Conservation (phyloP, 2,888 invertebrate species). For the Caenorhabditis auriculariae region DNA sequence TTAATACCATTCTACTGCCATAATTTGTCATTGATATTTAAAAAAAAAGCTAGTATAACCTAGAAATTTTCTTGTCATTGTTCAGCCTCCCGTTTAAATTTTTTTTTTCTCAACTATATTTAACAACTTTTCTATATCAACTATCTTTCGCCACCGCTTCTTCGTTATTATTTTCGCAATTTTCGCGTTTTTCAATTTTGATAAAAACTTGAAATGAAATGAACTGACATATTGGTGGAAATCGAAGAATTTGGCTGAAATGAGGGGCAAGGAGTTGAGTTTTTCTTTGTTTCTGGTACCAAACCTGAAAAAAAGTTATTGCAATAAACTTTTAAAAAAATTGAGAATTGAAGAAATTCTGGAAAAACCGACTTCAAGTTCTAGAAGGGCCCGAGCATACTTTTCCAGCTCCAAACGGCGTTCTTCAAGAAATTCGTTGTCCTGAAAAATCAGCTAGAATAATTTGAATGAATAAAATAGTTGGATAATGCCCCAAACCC, state of each 20-base stretch:
- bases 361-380: slow-evolving; percentile 47
- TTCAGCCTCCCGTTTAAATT: no score
- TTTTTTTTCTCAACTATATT: no score
- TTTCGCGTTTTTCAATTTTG: slow-evolving; percentile 5
- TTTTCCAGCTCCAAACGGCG: slow-evolving; percentile 78
- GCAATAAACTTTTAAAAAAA: neutral
- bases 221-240: slow-evolving; percentile 76
- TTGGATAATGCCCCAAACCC: neutral
- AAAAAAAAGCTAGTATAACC: no score
- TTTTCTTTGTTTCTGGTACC: slow-evolving; percentile 41
- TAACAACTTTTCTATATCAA: neutral
- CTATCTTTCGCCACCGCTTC: slow-evolving; percentile 1
- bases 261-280: slow-evolving; percentile 34
- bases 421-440: slow-evolving; percentile 82
- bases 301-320: slow-evolving; percentile 20
- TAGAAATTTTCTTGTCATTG: no score
- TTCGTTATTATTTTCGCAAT: slow-evolving; percentile 6
- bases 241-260: slow-evolving; percentile 79
- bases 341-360: no score
- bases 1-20: no score
- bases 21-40: no score
- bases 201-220: slow-evolving; percentile 2
- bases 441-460: slow-evolving; percentile 64
- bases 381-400: slow-evolving; percentile 75
- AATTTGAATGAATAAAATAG: neutral